Percentiles rank a stretch among this genome's conserved stretches.
Evolutionary conservation across 2,888 invertebrate species (phyloP).

Genomic region (Oscheius sp.): DNA sequence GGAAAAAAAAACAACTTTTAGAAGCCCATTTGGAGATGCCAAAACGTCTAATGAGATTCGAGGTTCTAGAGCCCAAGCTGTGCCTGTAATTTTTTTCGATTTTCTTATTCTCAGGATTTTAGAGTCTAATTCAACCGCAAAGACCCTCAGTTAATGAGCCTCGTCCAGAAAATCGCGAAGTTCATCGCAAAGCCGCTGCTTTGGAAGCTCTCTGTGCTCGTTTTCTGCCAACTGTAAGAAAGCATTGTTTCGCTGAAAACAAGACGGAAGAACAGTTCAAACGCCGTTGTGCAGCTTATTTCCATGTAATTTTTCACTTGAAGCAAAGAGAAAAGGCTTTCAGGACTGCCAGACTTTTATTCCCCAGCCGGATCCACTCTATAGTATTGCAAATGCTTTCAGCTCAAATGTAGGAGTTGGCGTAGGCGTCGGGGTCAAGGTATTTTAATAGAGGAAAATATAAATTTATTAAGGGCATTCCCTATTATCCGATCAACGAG

Average conservation of each 20-base stretch:
- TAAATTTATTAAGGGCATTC: conserved; percentile 53
- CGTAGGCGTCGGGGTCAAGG: conserved; percentile 22
- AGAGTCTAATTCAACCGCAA: conserved; percentile 22
- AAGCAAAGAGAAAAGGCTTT: neutral
- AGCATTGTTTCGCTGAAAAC: conserved; percentile 43
- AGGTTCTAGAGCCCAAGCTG: conserved; percentile 9
- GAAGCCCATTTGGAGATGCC: conserved; percentile 43
- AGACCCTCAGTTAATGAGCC: conserved; percentile 22
- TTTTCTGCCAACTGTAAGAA: conserved; percentile 50
- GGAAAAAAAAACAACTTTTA: conserved; percentile 29
- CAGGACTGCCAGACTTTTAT: conserved; percentile 58
- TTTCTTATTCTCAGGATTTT: neutral
- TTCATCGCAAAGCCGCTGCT: conserved; percentile 26
- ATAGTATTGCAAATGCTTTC: conserved; percentile 57
- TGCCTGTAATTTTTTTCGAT: conserved; percentile 3
- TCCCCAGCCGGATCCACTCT: conserved; percentile 56
- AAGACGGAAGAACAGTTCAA: conserved; percentile 49
- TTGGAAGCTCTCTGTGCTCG: conserved; percentile 29
- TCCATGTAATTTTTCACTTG: conserved; percentile 38
- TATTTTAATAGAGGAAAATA: neutral
- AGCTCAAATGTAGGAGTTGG: conserved; percentile 46
- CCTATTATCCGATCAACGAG: conserved; percentile 64
- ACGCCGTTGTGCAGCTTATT: conserved; percentile 57
- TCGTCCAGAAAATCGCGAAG: conserved; percentile 24
- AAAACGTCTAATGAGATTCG: neutral